Evolutionary conservation across 2,888 invertebrate genomes (phyloP).

Genomic region (Morpho deidamia): DNA sequence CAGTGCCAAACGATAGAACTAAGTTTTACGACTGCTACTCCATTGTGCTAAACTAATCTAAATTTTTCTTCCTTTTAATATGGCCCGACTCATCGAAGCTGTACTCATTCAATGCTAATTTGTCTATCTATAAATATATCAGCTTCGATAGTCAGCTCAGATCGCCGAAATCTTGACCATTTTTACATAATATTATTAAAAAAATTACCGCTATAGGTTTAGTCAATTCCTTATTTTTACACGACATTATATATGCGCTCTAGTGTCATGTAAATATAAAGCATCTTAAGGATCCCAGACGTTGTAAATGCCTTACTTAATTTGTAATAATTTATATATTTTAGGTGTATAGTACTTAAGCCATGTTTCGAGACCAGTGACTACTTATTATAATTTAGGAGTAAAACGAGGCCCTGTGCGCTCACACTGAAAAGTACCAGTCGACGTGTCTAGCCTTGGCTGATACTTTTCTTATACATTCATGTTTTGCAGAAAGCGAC

Average conservation of each 20-base stretch:
- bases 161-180: slow-evolving; percentile 79
- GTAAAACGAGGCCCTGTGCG: slow-evolving; percentile 55
- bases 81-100: slow-evolving; percentile 63
- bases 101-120: slow-evolving; percentile 19
- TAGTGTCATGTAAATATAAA: slow-evolving; percentile 73
- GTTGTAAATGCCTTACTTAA: slow-evolving; percentile 78
- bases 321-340: slow-evolving; percentile 79
- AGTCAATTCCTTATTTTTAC: slow-evolving; percentile 74
- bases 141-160: slow-evolving; percentile 64
- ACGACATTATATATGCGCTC: slow-evolving; percentile 60
- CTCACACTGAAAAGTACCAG: slow-evolving; percentile 55
- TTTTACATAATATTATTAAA: slow-evolving; percentile 54
- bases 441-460: slow-evolving; percentile 58
- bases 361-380: slow-evolving; percentile 78
- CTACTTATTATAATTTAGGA: slow-evolving; percentile 71
- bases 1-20: slow-evolving; percentile 76
- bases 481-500: slow-evolving; percentile 70
- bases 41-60: slow-evolving; percentile 62
- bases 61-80: slow-evolving; percentile 49
- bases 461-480: slow-evolving; percentile 54
- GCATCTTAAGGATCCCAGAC: slow-evolving; percentile 73
- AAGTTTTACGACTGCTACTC: slow-evolving; percentile 70
- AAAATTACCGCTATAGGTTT: slow-evolving; percentile 75
- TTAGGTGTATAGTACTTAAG: slow-evolving; percentile 79
- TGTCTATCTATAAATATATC: slow-evolving; percentile 26